Evolutionary conservation across 2,888 invertebrate genomes (phyloP).

Genomic region (Rhamnusium bicolor): DNA sequence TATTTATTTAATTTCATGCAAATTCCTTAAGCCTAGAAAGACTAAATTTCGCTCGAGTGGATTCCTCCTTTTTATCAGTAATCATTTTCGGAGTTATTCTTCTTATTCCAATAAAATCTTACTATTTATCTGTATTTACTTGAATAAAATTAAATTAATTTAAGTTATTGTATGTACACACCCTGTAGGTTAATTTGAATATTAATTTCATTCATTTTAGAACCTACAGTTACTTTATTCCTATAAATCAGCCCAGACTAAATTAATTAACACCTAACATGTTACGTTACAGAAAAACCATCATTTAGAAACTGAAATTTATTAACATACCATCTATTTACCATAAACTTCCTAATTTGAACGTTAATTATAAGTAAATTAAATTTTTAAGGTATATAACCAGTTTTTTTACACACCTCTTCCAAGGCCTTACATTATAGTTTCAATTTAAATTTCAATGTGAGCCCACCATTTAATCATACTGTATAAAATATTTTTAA

Average conservation of each 20-base stretch:
- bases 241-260: slow-evolving; percentile 14
- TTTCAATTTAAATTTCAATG: slow-evolving; percentile 7
- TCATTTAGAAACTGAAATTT: slow-evolving; percentile 18
- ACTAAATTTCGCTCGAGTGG: no score
- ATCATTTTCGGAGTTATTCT: no score
- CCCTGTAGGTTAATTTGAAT: background rate
- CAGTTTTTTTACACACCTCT: background rate
- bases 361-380: slow-evolving; percentile 19
- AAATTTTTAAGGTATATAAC: slow-evolving; percentile 13
- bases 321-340: slow-evolving; percentile 24
- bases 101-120: no score
- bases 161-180: no score
- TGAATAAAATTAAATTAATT: no score
- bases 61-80: no score
- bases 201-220: background rate
- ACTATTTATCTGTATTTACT: no score
- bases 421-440: background rate
- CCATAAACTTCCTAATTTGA: slow-evolving; percentile 25
- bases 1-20: no score
- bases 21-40: no score
- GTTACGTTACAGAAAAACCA: slow-evolving; percentile 1
- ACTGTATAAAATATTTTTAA: slow-evolving; percentile 11
- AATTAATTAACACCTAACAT: slow-evolving; percentile 15
- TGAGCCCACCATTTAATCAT: background rate
- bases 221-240: background rate